These are phyloP conservation scores for Margaritifera margaritifera DNA, from an alignment of 2,888 invertebrate species.

Conservation along the genomic window DNA sequence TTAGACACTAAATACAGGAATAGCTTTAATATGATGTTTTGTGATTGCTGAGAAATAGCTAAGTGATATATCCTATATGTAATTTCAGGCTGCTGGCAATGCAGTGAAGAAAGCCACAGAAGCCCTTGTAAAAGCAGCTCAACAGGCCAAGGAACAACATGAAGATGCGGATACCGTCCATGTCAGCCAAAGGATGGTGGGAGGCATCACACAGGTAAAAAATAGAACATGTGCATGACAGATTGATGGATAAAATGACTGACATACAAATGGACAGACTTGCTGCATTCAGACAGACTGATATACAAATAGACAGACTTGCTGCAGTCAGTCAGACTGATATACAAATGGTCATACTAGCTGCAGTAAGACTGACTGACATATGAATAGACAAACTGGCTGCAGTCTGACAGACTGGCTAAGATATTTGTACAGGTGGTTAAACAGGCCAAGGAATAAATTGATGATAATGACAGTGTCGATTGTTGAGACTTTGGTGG, in stretches of 20 bases:
- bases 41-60: too few species aligned
- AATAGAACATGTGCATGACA: too few species aligned
- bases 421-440: too few species aligned
- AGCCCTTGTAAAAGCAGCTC: conserved; percentile 94
- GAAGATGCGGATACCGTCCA: conserved; percentile 88
- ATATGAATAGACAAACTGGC: not conserved
- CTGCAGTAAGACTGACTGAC: too few species aligned
- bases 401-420: too few species aligned
- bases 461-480: not conserved
- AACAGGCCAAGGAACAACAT: conserved; percentile 91
- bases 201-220: conserved; percentile 91
- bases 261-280: not conserved
- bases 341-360: not conserved
- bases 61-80: not conserved
- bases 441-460: too few species aligned
- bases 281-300: too few species aligned
- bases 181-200: conserved; percentile 94
- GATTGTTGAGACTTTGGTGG: too few species aligned
- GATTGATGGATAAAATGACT: not conserved
- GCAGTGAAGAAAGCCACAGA: conserved; percentile 98
- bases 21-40: too few species aligned
- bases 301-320: not conserved
- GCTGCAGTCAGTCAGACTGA: too few species aligned
- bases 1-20: too few species aligned
- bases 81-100: conserved; percentile 88